phyloP scores from a whole-genome alignment of 2,113 vertebrate species.

The Silurus meridionalis region DNA sequence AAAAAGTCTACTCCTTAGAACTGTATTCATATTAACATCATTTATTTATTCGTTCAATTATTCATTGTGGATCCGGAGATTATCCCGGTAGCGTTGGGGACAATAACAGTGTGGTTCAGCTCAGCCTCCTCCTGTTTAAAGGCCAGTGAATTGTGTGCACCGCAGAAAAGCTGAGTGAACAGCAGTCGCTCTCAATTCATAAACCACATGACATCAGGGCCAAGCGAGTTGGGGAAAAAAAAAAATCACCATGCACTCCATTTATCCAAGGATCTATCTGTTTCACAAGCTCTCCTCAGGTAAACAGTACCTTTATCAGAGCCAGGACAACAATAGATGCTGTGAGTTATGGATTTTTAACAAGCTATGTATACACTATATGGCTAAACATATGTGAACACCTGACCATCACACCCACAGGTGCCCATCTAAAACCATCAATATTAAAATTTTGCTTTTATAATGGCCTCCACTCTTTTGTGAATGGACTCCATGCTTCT shows the following conservation, averaged over 20 bases:
- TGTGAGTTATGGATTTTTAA: background rate
- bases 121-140: slow-evolving; percentile 12
- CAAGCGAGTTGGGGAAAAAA: background rate
- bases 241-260: background rate
- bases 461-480: background rate
- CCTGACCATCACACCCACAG: background rate
- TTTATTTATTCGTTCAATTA: slow-evolving; percentile 19
- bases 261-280: too few relatives aligned
- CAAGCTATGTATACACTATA: background rate
- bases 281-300: background rate
- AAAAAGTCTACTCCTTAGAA: background rate
- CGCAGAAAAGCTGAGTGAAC: background rate
- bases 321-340: background rate
- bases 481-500: background rate
- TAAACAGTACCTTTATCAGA: background rate
- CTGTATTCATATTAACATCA: background rate
- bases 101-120: slow-evolving; percentile 19
- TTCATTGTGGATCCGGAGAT: slow-evolving; percentile 10
- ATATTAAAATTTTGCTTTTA: background rate
- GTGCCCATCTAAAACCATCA: background rate
- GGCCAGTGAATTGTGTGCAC: slow-evolving; percentile 9
- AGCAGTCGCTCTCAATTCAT: slow-evolving; percentile 19
- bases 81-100: background rate
- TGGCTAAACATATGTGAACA: background rate
- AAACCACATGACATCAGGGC: background rate